Evolutionary conservation across 2,888 invertebrate genomes (phyloP).

Genomic region (Coenonympha arcania): DNA sequence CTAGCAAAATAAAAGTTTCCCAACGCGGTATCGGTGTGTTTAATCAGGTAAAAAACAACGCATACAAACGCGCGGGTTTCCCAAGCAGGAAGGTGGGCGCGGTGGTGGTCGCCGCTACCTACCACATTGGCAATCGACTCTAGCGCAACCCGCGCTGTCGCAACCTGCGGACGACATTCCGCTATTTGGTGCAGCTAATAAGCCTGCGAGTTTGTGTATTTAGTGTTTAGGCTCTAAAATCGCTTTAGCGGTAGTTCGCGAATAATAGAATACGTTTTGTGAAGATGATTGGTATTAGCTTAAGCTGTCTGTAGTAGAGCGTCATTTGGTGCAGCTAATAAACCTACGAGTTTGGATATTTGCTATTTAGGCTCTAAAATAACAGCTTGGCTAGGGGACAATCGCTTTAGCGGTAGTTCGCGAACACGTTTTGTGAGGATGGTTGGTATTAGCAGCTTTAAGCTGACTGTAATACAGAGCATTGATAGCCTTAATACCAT

Average conservation of each 20-base stretch:
- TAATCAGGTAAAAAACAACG: slow-evolving; percentile 14
- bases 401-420: too few relatives aligned
- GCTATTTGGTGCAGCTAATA: slow-evolving; percentile 17
- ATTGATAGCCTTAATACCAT: too few relatives aligned
- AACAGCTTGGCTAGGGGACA: too few relatives aligned
- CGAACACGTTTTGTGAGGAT: too few relatives aligned
- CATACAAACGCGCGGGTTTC: slow-evolving; percentile 14
- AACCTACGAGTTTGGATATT: slow-evolving; percentile 5
- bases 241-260: too few relatives aligned
- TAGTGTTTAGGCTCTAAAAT: not conserved
- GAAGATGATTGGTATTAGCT: too few relatives aligned
- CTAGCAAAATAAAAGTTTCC: slow-evolving; percentile 3
- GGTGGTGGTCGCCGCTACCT: not conserved
- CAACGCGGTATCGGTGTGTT: not conserved
- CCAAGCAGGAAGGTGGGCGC: slow-evolving; percentile 19
- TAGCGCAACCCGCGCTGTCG: slow-evolving; percentile 15
- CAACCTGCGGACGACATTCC: slow-evolving; percentile 22
- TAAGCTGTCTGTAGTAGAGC: too few relatives aligned
- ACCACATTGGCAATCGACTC: slow-evolving; percentile 15
- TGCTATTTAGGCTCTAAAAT: too few relatives aligned
- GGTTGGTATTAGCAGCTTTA: too few relatives aligned
- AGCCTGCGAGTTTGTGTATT: slow-evolving; percentile 7
- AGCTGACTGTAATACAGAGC: too few relatives aligned
- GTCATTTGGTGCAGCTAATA: slow-evolving; percentile 19
- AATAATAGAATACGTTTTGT: too few relatives aligned